These are phyloP conservation scores for Emydocephalus ijimae DNA, from an alignment of 2,113 vertebrate genomes.

Conservation along the genomic window DNA sequence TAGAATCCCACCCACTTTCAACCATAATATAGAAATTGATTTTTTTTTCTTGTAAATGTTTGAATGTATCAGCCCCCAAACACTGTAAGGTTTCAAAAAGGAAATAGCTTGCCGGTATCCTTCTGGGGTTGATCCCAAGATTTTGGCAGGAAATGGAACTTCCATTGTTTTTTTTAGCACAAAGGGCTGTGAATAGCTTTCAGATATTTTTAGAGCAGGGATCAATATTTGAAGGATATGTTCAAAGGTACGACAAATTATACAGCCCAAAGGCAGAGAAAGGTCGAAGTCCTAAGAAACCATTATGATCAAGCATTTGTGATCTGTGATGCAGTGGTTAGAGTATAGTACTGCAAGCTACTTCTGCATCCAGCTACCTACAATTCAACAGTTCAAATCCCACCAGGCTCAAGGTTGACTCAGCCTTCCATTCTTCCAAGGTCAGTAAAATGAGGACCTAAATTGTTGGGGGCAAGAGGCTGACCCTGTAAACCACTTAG, in stretches of 20 bases:
- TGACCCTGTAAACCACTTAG: too few relatives aligned
- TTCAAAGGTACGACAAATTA: neutral
- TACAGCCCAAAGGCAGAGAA: neutral
- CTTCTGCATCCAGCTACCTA: too few relatives aligned
- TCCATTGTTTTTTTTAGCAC: neutral
- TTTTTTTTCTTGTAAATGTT: neutral
- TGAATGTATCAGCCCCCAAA: neutral
- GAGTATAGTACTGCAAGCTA: too few relatives aligned
- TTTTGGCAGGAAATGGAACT: neutral
- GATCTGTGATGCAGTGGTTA: neutral
- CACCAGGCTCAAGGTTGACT: too few relatives aligned
- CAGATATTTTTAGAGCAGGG: neutral
- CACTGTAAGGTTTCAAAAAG: neutral
- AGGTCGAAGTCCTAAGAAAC: too few relatives aligned
- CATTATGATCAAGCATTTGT: neutral
- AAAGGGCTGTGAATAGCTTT: neutral
- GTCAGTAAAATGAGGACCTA: too few relatives aligned
- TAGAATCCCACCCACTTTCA: too few relatives aligned
- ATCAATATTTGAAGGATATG: neutral
- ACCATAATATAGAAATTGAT: neutral
- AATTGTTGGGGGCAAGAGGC: too few relatives aligned
- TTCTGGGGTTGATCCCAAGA: neutral
- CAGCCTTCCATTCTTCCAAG: too few relatives aligned
- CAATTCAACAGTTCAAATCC: too few relatives aligned
- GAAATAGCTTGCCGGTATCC: neutral